Evolutionary conservation across 2,113 vertebrate species (phyloP), one percentile per base, ranked within the genome.

Genomic region (Nannobrachium achirus): DNA sequence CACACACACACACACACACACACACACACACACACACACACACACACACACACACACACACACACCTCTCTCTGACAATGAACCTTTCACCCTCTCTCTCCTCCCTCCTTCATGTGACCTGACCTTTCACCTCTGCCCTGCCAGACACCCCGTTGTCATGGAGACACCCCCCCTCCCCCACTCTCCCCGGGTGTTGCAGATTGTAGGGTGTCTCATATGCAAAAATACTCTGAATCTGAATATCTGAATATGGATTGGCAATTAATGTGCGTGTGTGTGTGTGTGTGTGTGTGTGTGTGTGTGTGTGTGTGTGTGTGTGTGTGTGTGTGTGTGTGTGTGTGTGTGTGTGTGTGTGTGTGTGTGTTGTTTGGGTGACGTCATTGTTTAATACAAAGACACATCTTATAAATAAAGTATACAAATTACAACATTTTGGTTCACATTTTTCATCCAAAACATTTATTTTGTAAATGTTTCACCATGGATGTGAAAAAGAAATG

Each of bases 161-260:
- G 55, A 39, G 1, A 39, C 55, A 5, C 25, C 25, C 25, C 25
- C 6, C 25, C 25, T 10, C 4, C 51, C 18, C 19, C 18, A 18
- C 53, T 2, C 25, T 2, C 11, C 55, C 55, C 55, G 40, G 13
- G 33, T 40, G 25, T 40, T 40, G 33, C 38, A 40, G 55, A n/a
- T 14, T 33, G 9, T 39, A 38, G 55, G 33, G 39, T 14, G 20
- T 40, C 40, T 57, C 33, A 57, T 57, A 57, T 40, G 55, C 55
- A 40, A 57, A 40, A 11, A 33, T 33, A 33, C 25, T 33, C 25
- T n/a, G n/a, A 3, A 57, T 57, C 55, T 57, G 38, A 57, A 57
- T 67, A 60, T 49, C 25, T 77, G 69, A 72, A 84, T 77, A 52
- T 75, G 20, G 68, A 68, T 76, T 69, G 63, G 63, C 56, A 14